A percentile compares a stretch with the other conserved stretches of the same genome.
Evolutionary conservation across 2,888 invertebrate genomes (phyloP).

Genomic region (Drosophila hamatofila): DNA sequence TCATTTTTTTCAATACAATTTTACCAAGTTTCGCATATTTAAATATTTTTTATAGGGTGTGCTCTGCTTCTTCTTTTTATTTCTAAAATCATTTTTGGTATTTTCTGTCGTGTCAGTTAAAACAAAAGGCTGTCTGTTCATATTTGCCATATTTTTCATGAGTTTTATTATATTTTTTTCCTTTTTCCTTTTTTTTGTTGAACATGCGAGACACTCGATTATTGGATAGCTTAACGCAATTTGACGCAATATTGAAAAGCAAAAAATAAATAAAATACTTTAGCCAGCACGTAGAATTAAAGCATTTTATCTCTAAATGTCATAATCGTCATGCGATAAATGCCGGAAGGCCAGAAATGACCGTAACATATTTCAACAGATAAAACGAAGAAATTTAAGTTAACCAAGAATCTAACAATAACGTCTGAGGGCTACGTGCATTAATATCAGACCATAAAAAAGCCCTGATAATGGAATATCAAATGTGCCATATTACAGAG

Average conservation of each 20-base stretch:
- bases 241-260: slow-evolving; percentile 25
- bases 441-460: neutral
- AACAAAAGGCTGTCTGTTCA: slow-evolving; percentile 61
- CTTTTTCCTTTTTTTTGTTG: slow-evolving; percentile 12
- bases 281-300: slow-evolving; percentile 11
- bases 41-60: slow-evolving; percentile 31
- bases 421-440: neutral
- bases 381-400: slow-evolving; percentile 21
- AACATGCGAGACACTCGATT: slow-evolving; percentile 34
- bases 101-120: slow-evolving; percentile 42
- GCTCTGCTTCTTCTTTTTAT: slow-evolving; percentile 5
- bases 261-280: neutral
- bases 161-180: neutral
- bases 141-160: slow-evolving; percentile 24
- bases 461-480: neutral
- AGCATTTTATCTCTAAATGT: slow-evolving; percentile 22
- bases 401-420: neutral
- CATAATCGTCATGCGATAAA: slow-evolving; percentile 40
- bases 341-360: slow-evolving; percentile 18
- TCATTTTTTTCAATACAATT: neutral
- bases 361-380: slow-evolving; percentile 22
- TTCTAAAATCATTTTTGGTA: neutral
- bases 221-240: slow-evolving; percentile 26
- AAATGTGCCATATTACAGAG: neutral
- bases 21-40: neutral